A percentile compares a stretch with the other conserved stretches of the same genome.
Evolutionary conservation across 2,113 vertebrate species (phyloP).

Genomic region (Phasianus colchicus): DNA sequence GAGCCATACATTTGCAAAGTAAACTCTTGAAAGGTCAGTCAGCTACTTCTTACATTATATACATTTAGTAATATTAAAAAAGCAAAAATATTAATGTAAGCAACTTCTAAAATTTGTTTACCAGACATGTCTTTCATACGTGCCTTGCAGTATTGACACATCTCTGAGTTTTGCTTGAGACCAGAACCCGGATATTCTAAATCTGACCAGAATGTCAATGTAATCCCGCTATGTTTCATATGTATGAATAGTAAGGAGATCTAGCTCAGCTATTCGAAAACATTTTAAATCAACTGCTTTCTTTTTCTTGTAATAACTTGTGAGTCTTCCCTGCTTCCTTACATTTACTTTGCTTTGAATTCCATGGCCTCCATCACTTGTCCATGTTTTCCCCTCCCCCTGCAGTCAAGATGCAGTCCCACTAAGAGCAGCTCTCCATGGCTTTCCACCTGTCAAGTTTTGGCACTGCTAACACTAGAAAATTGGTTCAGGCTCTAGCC

Average conservation of each 20-base stretch:
- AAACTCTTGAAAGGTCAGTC: neutral
- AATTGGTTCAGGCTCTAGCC: neutral
- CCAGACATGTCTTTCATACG: neutral
- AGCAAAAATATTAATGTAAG: neutral
- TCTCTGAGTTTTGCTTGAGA: neutral
- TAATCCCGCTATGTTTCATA: neutral
- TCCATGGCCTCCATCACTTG: neutral
- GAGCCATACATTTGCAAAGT: neutral
- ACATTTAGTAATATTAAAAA: neutral
- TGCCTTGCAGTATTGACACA: neutral
- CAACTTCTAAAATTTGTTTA: neutral
- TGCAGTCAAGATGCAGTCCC: neutral
- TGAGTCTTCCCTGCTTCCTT: rapidly evolving
- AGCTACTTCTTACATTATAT: neutral
- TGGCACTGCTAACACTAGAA: neutral
- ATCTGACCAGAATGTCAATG: neutral
- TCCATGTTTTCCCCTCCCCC: neutral
- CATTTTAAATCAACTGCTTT: neutral
- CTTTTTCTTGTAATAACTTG: neutral
- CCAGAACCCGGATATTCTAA: neutral
- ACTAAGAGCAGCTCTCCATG: neutral
- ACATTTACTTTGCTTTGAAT: neutral
- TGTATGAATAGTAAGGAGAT: neutral
- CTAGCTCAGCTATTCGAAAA: neutral
- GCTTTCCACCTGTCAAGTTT: neutral